Evolutionary conservation across 2,113 vertebrate genomes (phyloP).

Genomic region (Microtus ochrogaster): DNA sequence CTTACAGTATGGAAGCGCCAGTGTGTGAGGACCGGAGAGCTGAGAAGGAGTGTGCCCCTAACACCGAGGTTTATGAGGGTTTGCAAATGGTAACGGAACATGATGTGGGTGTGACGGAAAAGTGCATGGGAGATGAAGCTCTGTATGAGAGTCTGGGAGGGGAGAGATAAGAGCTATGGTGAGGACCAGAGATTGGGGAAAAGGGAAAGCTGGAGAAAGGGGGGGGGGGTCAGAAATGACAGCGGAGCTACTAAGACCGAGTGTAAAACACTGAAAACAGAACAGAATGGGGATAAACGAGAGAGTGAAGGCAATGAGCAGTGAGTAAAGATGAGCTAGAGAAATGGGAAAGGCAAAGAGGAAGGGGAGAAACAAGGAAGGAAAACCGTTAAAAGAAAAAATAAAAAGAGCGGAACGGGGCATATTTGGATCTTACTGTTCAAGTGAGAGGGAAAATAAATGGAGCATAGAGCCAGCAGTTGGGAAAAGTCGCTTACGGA

Average conservation of each 20-base stretch:
- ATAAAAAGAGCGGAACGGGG: neutral
- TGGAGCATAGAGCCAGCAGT: constrained; percentile 56
- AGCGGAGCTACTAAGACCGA: neutral
- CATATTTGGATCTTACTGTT: constrained; percentile 11
- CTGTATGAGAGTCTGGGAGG: neutral
- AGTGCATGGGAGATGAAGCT: neutral
- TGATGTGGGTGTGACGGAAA: constrained; percentile 28
- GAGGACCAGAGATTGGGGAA: no score
- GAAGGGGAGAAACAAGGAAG: no score
- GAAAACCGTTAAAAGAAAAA: neutral
- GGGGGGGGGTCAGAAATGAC: neutral
- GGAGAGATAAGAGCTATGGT: neutral
- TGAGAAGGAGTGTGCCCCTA: constrained; percentile 15
- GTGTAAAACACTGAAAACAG: neutral
- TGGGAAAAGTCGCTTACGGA: constrained; percentile 59
- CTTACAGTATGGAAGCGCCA: constrained; percentile 16
- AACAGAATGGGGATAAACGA: neutral
- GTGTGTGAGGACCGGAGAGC: constrained; percentile 5
- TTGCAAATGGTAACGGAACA: constrained; percentile 13
- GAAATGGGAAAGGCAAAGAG: neutral
- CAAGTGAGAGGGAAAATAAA: constrained; percentile 56
- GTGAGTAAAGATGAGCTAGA: neutral
- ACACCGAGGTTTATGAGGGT: constrained; percentile 24
- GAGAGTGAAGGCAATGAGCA: neutral
- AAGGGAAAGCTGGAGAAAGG: neutral